Evolutionary conservation across 1,140 invertebrate genomes (phyloP), one percentile per base, ranked within the genome.

Genomic region (Saccostrea echinata): DNA sequence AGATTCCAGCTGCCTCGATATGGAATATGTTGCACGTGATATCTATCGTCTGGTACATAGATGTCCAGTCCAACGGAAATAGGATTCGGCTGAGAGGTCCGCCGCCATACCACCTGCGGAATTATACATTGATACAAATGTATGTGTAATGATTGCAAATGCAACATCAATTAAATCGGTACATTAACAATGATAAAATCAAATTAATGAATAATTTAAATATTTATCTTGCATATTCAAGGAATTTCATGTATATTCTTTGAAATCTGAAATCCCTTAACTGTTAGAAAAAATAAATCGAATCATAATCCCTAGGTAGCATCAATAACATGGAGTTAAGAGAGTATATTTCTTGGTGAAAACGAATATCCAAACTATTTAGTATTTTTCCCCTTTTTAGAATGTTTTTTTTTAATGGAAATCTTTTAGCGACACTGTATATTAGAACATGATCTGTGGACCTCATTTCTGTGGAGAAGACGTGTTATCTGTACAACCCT

Each of bases 1-100:
- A 99, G 96, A 93, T 97, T 97, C 98, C 98, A 98, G 93, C 98
- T 97, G 91, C 98, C 97, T 91, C 97, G 97, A 21, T 96, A 96
- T 90, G 98, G 97, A 0, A 97, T 96, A 95, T 98, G 97, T 52
- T 88, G 82, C 11, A 91, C 84, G 16, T 88, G 68, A 86, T 91
- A 91, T 13, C 91, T 88, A 1, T 84, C 80, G 81, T 92, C 92
- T 30, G 87, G 88, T 16, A 91, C 90, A 88, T 89, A 93, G n/a
- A 89, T 86, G 83, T 90, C 61, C 16, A 84, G 81, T 1, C 92
- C 92, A 27, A 93, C 91, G 21, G 92, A 91, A 57, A 93, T 86
- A 16, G 92, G 92, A 84, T 91, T 91, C 0, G 92, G 92, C 55
- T 92, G 91, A 3, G 91, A 91, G 0, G 92, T 91, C 84, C 90